These are phyloP conservation scores for Lordiphosa stackelbergi DNA, from an alignment of 1,140 invertebrate genomes.

Conservation along the genomic window DNA sequence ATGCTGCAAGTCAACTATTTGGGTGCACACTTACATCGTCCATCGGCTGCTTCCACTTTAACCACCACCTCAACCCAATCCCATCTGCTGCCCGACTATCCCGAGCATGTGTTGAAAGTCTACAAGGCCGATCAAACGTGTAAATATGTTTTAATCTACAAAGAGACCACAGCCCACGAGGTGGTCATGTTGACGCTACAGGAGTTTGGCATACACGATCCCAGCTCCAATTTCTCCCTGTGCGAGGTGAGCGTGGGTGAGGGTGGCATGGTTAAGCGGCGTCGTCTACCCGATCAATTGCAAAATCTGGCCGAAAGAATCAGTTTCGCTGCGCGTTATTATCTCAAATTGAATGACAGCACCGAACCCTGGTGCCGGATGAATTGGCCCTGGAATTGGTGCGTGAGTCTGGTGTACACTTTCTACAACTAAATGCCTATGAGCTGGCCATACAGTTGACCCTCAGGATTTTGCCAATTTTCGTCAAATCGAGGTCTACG, in stretches of 20 bases:
- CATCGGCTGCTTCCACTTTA: constrained; percentile 61
- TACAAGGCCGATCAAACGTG: constrained; percentile 97
- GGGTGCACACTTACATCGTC: constrained; percentile 57
- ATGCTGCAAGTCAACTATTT: constrained; percentile 59
- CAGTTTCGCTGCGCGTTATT: constrained; percentile 92
- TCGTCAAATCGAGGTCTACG: constrained; percentile 96
- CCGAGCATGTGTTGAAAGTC: constrained; percentile 98
- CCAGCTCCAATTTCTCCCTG: constrained; percentile 93
- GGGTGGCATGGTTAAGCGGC: constrained; percentile 96
- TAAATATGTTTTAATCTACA: constrained; percentile 97
- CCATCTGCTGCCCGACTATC: constrained; percentile 83
- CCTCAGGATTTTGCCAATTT: constrained; percentile 97
- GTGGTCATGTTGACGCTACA: constrained; percentile 98
- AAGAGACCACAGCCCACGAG: constrained; percentile 98
- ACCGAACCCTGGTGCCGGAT: constrained; percentile 97
- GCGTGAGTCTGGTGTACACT: constrained; percentile 94
- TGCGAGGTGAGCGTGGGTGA: constrained; percentile 97
- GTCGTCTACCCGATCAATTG: constrained; percentile 94
- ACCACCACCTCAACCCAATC: constrained; percentile 47
- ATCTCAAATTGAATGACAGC: constrained; percentile 96
- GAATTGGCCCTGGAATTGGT: constrained; percentile 96
- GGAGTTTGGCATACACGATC: constrained; percentile 97
- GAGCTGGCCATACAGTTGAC: constrained; percentile 97
- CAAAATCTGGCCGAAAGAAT: constrained; percentile 97
- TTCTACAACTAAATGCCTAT: constrained; percentile 95